These are phyloP conservation scores for Nipponia nippon DNA, from an alignment of 2,113 vertebrate species.

Conservation along the genomic window DNA sequence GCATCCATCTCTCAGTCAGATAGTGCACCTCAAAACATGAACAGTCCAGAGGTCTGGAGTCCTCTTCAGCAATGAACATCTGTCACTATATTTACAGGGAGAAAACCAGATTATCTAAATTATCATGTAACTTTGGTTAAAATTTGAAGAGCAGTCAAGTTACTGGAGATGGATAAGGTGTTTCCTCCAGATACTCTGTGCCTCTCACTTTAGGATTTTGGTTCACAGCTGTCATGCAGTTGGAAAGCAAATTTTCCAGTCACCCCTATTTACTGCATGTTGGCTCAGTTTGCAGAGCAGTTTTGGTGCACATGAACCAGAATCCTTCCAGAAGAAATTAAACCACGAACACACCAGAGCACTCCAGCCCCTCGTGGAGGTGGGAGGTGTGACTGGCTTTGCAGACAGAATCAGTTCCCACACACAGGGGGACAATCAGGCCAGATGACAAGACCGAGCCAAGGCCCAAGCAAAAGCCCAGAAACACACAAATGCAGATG, in stretches of 20 bases:
- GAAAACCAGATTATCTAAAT: not conserved
- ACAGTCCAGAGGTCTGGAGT: not conserved
- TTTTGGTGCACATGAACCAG: not conserved
- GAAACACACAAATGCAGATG: not conserved
- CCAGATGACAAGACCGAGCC: not conserved
- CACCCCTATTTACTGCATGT: not conserved
- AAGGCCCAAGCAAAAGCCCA: not conserved
- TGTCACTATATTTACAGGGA: not conserved
- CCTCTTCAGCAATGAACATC: not conserved
- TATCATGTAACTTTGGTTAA: not conserved
- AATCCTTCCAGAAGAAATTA: not conserved
- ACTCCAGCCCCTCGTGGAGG: not conserved
- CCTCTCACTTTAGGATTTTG: not conserved
- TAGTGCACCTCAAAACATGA: rapidly evolving
- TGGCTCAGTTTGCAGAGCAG: not conserved
- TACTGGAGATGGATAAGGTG: not conserved
- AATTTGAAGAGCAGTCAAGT: not conserved
- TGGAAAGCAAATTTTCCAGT: not conserved
- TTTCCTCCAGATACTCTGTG: not conserved
- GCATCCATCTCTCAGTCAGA: not conserved
- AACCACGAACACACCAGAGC: not conserved
- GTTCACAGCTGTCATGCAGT: not conserved
- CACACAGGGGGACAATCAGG: too few species aligned
- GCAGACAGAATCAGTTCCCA: not conserved
- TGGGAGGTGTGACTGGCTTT: not conserved